Percentiles rank a stretch among this genome's conserved stretches.
phyloP scores from a whole-genome alignment of 2,113 vertebrate genomes.

The Pangasianodon gigas region DNA sequence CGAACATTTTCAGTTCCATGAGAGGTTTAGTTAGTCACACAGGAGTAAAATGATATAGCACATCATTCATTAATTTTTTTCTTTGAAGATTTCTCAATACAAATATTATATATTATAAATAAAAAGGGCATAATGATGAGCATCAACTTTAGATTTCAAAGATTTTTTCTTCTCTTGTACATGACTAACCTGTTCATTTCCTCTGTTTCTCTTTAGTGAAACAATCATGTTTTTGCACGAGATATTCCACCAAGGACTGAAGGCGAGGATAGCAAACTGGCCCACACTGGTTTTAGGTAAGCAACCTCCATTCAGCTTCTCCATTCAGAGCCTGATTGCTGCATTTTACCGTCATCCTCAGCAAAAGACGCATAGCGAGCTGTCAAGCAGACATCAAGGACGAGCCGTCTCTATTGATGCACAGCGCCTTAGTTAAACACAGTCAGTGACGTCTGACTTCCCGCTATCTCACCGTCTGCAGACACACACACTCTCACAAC shows the following conservation, averaged over 20 bases:
- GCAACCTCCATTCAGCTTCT: slow-evolving; percentile 54
- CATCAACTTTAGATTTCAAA: background rate
- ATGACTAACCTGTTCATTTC: background rate
- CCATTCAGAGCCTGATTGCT: slow-evolving; percentile 40
- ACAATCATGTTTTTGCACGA: slow-evolving; percentile 99
- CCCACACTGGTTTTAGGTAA: slow-evolving; percentile 97
- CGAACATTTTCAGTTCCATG: background rate
- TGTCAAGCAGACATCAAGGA: slow-evolving; percentile 58
- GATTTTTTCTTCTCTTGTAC: background rate
- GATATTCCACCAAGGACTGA: slow-evolving; percentile 98
- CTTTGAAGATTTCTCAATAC: background rate
- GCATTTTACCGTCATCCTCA: slow-evolving; percentile 20
- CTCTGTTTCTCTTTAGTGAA: slow-evolving; percentile 77
- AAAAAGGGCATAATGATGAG: background rate
- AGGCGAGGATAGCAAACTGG: slow-evolving; percentile 97
- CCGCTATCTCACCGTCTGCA: slow-evolving; percentile 44
- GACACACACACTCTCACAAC: slow-evolving; percentile 51
- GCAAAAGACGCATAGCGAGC: slow-evolving; percentile 27
- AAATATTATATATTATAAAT: background rate
- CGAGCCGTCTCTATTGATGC: slow-evolving; percentile 51
- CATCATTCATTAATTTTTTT: background rate
- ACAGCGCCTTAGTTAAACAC: slow-evolving; percentile 57
- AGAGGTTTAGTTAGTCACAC: background rate
- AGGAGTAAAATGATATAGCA: background rate
- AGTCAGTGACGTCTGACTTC: slow-evolving; percentile 54